A percentile compares a stretch with the other conserved stretches of the same genome.
Conservation (phyloP, 2,113 vertebrate genomes). For the Prietella phreatophila region DNA sequence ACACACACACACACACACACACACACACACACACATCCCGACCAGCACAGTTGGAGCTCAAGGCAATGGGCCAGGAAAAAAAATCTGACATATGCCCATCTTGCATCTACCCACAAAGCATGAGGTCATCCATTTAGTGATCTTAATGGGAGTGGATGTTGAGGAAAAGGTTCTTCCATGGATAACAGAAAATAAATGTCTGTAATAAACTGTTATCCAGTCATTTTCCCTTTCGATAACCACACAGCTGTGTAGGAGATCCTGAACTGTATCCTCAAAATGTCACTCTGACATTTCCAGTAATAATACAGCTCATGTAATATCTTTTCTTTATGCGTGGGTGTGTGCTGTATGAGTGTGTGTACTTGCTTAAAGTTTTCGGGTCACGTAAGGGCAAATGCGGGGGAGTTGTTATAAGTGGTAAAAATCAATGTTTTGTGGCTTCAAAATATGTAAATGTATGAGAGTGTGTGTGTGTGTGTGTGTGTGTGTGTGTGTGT, state of each 20-base stretch:
- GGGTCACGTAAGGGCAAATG: not conserved
- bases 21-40: slow-evolving; percentile 17
- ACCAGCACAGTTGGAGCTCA: not conserved
- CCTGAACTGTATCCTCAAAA: slow-evolving; percentile 20
- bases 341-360: not conserved
- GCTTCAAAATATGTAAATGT: not conserved
- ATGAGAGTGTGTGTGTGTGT: not conserved
- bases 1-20: slow-evolving; percentile 28
- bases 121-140: slow-evolving; percentile 39
- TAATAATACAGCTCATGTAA: not conserved
- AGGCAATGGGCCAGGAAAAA: slow-evolving; percentile 36
- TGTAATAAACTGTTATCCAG: slow-evolving; percentile 5
- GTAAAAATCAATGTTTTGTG: slow-evolving; percentile 27
- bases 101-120: slow-evolving; percentile 27
- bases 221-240: not conserved
- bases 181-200: not conserved
- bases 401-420: slow-evolving; percentile 5
- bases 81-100: slow-evolving; percentile 32
- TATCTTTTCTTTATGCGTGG: slow-evolving; percentile 3
- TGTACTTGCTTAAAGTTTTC: slow-evolving; percentile 11
- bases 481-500: no score
- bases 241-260: not conserved
- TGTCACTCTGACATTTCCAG: slow-evolving; percentile 46
- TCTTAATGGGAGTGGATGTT: slow-evolving; percentile 3
- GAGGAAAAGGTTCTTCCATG: not conserved